phyloP scores from a whole-genome alignment of 2,113 vertebrate species.

The Herpetotheres cachinnans region DNA sequence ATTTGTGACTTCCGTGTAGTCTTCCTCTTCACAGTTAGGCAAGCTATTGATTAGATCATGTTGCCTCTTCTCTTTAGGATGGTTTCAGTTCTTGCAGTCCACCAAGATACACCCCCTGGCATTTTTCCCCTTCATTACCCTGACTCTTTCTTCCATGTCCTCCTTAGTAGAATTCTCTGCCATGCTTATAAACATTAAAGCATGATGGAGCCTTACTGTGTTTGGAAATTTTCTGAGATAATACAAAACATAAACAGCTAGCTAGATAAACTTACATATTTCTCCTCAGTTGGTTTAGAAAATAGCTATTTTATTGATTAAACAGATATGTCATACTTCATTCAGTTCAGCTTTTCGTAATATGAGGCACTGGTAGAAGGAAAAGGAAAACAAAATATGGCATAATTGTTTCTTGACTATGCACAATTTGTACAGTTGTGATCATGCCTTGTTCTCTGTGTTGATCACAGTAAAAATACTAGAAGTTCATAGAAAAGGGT shows the following conservation, averaged over 20 bases:
- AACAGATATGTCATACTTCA: background rate
- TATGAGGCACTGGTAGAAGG: background rate
- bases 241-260: background rate
- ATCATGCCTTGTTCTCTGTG: background rate
- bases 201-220: background rate
- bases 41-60: background rate
- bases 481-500: background rate
- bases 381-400: background rate
- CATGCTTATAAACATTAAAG: background rate
- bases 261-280: background rate
- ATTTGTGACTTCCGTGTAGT: background rate
- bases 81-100: background rate
- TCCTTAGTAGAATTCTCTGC: background rate
- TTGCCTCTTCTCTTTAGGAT: background rate
- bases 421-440: background rate
- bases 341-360: background rate
- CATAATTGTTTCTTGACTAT: background rate
- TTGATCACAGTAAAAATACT: background rate
- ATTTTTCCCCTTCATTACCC: background rate
- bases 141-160: background rate
- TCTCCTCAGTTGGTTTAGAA: background rate
- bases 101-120: background rate
- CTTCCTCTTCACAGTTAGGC: background rate
- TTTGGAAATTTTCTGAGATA: background rate
- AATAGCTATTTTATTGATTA: background rate